Base-by-base conservation (phyloP, 2,113 vertebrate species). In the Daphoenositta chrysoptera region DNA sequence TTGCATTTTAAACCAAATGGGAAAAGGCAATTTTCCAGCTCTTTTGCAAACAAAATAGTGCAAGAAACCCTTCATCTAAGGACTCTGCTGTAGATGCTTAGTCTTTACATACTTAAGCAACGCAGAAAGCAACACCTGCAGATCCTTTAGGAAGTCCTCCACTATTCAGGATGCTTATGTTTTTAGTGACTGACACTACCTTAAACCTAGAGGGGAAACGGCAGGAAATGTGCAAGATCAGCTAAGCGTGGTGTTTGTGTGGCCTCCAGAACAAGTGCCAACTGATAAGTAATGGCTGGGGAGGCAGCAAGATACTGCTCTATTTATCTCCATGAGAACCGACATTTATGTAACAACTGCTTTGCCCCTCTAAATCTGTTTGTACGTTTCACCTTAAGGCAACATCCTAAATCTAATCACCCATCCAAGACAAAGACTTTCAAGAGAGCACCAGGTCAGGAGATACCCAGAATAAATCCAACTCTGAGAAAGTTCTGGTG, bases 171-270 rank as follows among this genome's bases (percentile, higher is more conserved):
- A 84, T 87, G 80, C 69, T 93, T 5, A 7, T 54, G 83, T 23
- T 86, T 89, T 80, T 47, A 93, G 81, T 60, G 77, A 89, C 75
- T 94, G 91, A 91, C 73, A 57, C 87, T 76, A 82, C 89, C 95
- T 84, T 95, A 92, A 95, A 87, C 91, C 83, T 70, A n/a, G 60
- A 89, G 76, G 89, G 91, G 73, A 84, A 89, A 79, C 1, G 13
- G 91, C 87, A 96, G 87, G 89, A 87, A 94, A 95, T 79, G 73
- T 95, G 93, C 95, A 94, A 84, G 93, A 92, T 96, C 95, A 97
- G 94, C 91, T 95, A 64, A 94, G 80, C 5, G 0, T 87, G 83
- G 72, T 71, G 79, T 83, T 81, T 83, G 79, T 26, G 68, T 81
- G 94, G 96, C 92, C 93, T 96, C 90, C 76, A 92, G 93, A 89